Evolutionary conservation across 2,888 invertebrate species (phyloP).

Genomic region (Ametastegia equiseti): DNA sequence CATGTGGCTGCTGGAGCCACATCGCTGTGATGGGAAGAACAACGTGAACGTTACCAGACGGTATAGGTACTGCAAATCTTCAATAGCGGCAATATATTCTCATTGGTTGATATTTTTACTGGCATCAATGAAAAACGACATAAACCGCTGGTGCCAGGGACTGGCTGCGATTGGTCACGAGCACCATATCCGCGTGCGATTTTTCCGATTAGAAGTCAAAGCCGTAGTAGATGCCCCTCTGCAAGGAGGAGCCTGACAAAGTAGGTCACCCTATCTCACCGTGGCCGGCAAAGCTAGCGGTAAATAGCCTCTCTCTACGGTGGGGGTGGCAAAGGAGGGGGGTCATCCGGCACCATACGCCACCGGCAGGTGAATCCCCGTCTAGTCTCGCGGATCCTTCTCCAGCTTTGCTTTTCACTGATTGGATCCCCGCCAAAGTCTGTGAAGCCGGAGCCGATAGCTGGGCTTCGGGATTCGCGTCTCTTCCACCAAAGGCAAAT

Average conservation of each 20-base stretch:
- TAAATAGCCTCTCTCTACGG: constrained; percentile 66
- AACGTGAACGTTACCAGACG: neutral
- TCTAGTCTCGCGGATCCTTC: constrained; percentile 50
- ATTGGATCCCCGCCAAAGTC: constrained; percentile 63
- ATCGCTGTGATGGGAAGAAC: neutral
- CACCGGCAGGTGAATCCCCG: constrained; percentile 64
- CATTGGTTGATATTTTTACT: constrained; percentile 44
- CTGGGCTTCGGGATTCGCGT: neutral
- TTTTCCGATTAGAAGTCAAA: constrained; percentile 74
- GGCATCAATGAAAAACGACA: constrained; percentile 41
- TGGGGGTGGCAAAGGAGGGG: constrained; percentile 60
- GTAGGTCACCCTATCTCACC: constrained; percentile 74
- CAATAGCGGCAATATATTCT: constrained; percentile 32
- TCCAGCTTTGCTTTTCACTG: constrained; percentile 48
- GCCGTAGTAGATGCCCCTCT: constrained; percentile 70
- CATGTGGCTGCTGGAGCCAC: neutral
- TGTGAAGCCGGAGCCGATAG: neutral
- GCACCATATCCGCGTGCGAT: constrained; percentile 62
- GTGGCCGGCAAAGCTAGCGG: constrained; percentile 63
- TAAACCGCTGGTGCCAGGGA: constrained; percentile 49
- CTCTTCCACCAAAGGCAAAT: constrained; percentile 21
- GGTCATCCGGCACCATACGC: constrained; percentile 57
- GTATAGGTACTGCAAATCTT: constrained; percentile 8
- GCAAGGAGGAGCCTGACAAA: constrained; percentile 74
- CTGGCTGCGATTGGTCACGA: constrained; percentile 62